These are phyloP conservation scores for Syritta pipiens DNA, from an alignment of 2,888 invertebrate genomes.

Conservation along the genomic window DNA sequence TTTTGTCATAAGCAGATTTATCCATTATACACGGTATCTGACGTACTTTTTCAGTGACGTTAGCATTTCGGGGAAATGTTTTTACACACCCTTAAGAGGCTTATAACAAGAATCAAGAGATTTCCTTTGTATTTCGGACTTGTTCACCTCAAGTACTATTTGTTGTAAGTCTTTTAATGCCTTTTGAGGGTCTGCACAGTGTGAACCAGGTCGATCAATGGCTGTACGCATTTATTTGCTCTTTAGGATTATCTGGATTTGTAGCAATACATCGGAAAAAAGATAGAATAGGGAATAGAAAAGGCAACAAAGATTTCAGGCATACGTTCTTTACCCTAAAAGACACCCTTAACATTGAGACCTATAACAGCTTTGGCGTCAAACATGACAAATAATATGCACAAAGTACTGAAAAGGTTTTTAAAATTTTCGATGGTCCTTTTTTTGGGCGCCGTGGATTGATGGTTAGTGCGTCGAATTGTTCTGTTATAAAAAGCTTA, in stretches of 20 bases:
- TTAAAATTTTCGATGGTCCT: too few relatives aligned
- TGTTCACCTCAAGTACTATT: slow-evolving; percentile 42
- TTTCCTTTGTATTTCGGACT: slow-evolving; percentile 20
- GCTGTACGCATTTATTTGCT: slow-evolving; percentile 38
- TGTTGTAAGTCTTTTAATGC: slow-evolving; percentile 12
- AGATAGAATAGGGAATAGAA: too few relatives aligned
- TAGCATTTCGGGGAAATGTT: background rate
- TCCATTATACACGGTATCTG: slow-evolving; percentile 21
- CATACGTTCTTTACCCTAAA: too few relatives aligned
- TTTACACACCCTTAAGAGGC: slow-evolving; percentile 27
- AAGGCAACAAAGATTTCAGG: too few relatives aligned
- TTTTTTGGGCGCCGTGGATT: too few relatives aligned
- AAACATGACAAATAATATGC: too few relatives aligned
- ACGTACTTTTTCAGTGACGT: background rate
- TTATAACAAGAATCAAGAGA: slow-evolving; percentile 50
- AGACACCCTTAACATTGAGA: too few relatives aligned
- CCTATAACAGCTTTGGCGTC: too few relatives aligned
- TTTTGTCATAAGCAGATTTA: slow-evolving; percentile 12
- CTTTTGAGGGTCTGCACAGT: background rate
- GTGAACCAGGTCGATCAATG: slow-evolving; percentile 9
- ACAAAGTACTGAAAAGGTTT: too few relatives aligned
- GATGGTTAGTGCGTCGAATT: too few relatives aligned
- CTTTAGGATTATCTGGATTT: slow-evolving; percentile 28
- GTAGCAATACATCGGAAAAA: background rate
- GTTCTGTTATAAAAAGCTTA: too few relatives aligned